Conservation (phyloP, 2,113 vertebrate species). For the Micronisus gabar region DNA sequence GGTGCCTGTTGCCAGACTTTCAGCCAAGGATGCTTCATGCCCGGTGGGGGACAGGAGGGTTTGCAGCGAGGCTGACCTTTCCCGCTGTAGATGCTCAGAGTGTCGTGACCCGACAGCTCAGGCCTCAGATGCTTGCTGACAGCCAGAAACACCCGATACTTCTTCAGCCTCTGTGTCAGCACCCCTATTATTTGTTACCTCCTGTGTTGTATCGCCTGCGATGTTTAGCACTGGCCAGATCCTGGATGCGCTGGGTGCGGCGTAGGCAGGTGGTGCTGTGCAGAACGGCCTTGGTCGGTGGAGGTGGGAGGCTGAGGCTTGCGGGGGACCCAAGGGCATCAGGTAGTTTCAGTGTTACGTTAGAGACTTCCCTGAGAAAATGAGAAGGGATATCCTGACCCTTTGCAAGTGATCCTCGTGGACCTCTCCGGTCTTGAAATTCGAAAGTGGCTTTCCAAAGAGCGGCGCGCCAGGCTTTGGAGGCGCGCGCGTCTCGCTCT, state of each 20-base stretch:
- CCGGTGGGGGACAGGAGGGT: not conserved
- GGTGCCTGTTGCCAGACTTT: not conserved
- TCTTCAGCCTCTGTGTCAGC: not conserved
- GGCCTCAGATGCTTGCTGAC: not conserved
- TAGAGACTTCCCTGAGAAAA: not conserved
- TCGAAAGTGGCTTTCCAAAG: not conserved
- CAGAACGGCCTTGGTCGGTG: not conserved
- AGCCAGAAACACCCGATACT: not conserved
- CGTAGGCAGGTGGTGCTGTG: not conserved
- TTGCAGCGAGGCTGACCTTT: slow-evolving; percentile 16
- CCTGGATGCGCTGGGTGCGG: not conserved
- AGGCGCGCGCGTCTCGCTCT: accelerated
- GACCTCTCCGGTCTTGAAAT: not conserved
- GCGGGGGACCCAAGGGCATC: accelerated
- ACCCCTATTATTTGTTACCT: not conserved
- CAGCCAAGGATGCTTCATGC: not conserved
- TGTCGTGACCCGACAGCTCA: not conserved
- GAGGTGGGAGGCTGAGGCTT: not conserved
- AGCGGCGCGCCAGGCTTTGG: accelerated
- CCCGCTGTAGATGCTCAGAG: not conserved
- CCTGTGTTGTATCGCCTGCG: not conserved
- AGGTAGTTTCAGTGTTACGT: not conserved
- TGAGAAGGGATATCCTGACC: not conserved
- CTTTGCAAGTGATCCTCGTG: not conserved
- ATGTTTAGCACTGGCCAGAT: not conserved